Percentiles rank a stretch among this genome's conserved stretches.
Conservation (phyloP, 2,113 vertebrate genomes). For the Silurus asotus region DNA sequence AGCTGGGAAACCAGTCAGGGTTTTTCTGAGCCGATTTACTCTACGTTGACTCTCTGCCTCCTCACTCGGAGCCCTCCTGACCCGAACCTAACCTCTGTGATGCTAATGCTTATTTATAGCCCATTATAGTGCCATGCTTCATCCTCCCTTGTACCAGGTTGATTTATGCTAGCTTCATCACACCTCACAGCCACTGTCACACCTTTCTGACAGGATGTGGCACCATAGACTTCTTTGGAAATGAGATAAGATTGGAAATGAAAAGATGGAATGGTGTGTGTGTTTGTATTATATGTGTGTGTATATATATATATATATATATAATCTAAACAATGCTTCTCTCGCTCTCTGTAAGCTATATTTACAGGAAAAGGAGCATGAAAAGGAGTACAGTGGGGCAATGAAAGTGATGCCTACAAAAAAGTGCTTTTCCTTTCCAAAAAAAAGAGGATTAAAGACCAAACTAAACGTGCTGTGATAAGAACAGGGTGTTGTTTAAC, state of each 20-base stretch:
- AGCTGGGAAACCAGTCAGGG: constrained; percentile 59
- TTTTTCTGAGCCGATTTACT: constrained; percentile 39
- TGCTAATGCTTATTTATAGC: constrained; percentile 58
- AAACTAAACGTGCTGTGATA: background rate
- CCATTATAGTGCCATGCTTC: constrained; percentile 53
- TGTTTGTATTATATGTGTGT: too few relatives aligned
- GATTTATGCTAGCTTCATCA: constrained; percentile 51
- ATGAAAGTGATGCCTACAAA: background rate
- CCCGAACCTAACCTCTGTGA: constrained; percentile 57
- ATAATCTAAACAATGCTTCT: background rate
- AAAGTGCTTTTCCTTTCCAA: background rate
- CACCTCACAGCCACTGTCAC: constrained; percentile 46
- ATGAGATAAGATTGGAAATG: too few relatives aligned
- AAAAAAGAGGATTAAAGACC: constrained; percentile 7
- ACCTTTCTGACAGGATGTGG: constrained; percentile 23
- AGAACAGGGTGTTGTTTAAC: constrained; percentile 41
- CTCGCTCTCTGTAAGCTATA: too few relatives aligned
- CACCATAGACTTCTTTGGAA: background rate
- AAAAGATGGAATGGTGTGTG: too few relatives aligned
- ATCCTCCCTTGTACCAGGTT: constrained; percentile 40
- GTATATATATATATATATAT: too few relatives aligned
- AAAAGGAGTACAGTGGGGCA: background rate
- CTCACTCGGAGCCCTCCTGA: constrained; percentile 49
- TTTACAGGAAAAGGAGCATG: too few relatives aligned
- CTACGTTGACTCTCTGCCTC: constrained; percentile 39